Evolutionary conservation across 2,797 vertebrate species (phyloP), one percentile per base, ranked within the genome.

Genomic region (Erpetoichthys calabaricus): DNA sequence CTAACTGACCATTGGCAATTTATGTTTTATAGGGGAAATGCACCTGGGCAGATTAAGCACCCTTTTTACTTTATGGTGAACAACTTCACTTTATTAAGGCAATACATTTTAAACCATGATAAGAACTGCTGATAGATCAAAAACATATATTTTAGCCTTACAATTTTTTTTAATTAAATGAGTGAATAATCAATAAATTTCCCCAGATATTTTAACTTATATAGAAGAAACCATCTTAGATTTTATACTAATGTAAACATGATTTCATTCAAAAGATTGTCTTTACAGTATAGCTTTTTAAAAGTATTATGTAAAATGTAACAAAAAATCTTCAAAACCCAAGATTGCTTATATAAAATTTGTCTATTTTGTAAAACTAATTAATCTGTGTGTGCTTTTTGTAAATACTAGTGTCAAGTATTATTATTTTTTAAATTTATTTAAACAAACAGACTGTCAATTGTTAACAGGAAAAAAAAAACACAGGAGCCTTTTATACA

Each of bases 211-310:
- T 25, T 25, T 25, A 25, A 25, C 25, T 25, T 25, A 25, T 7
- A 49, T 49, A 49, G 47, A 49, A 49, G 47, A 49, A 49, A 49
- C 49, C 47, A 49, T 49, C 59, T 68, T 66, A 71, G 68, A 61
- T 70, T 69, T 74, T 73, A 72, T 68, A 63, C 74, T 76, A 78
- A 80, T 87, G 85, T 87, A 87, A 87, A 87, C 85, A 87, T 80
- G 78, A 68, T 80, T 82, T 83, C 78, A 80, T 49, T 49, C 3
- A 76, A 76, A 80, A 72, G 86, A 88, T 88, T 88, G 86, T 88
- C 86, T 62, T 74, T 73, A 71, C 67, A 78, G 78, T 86, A 84
- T 86, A 84, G 79, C 83, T 82, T 86, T 83, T 73, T 75, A 76
- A 74, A 83, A 79, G 70, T 77, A 80, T 75, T 75, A 76, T 72